A percentile compares a stretch with the other conserved stretches of the same genome.
Conservation (phyloP, 2,113 vertebrate genomes). For the Pungitius pungitius region DNA sequence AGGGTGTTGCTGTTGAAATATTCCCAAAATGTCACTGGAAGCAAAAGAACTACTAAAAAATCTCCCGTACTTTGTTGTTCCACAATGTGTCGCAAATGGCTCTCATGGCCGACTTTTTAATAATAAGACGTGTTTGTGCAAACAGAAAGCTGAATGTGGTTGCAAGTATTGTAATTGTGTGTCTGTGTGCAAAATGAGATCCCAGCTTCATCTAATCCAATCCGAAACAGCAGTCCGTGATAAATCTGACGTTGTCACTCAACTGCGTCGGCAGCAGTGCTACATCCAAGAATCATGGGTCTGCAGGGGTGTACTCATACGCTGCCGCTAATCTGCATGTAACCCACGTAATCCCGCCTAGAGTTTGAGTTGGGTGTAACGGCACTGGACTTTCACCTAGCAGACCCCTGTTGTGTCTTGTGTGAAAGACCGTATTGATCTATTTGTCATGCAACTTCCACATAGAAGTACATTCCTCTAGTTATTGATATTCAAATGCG, state of each 20-base stretch:
- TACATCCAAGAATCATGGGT: not conserved
- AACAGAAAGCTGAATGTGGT: not conserved
- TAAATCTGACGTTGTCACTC: slow-evolving; percentile 2
- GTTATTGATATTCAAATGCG: not conserved
- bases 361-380: not conserved
- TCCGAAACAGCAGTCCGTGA: not conserved
- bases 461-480: not conserved
- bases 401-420: not conserved
- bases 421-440: not conserved
- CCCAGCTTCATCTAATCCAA: slow-evolving; percentile 8
- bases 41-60: not conserved
- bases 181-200: not conserved
- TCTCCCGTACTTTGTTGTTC: not conserved
- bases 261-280: not conserved
- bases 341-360: not conserved
- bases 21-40: not conserved
- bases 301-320: not conserved
- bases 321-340: not conserved
- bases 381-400: not conserved
- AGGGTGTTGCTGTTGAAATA: not conserved
- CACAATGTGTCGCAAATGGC: not conserved
- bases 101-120: not conserved
- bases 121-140: not conserved
- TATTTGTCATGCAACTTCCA: not conserved
- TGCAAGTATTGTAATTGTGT: not conserved